Conservation (phyloP, 1,140 invertebrate genomes). For the Drosophila arizonae region DNA sequence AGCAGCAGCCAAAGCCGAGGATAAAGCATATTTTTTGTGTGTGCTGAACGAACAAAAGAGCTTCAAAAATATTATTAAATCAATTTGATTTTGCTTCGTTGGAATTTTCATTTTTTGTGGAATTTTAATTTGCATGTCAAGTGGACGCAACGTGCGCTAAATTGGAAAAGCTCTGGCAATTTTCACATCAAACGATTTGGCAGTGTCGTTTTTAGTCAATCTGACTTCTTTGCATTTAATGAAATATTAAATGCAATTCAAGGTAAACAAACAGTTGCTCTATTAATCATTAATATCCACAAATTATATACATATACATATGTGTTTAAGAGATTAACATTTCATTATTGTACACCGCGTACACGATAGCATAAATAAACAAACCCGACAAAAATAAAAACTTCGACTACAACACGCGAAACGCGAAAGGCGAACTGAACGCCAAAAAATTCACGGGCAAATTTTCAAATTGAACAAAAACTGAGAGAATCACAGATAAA, state of each 20-base stretch:
- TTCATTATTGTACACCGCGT: slow-evolving; percentile 28
- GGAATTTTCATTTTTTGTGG: slow-evolving; percentile 31
- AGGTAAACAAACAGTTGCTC: background rate
- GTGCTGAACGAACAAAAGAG: slow-evolving; percentile 54
- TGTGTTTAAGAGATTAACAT: slow-evolving; percentile 29
- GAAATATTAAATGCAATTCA: slow-evolving; percentile 1
- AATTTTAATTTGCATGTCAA: slow-evolving; percentile 56
- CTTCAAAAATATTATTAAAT: slow-evolving; percentile 44
- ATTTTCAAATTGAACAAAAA: slow-evolving; percentile 38
- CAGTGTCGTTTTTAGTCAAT: background rate
- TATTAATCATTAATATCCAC: slow-evolving; percentile 5
- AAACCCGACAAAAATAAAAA: slow-evolving; percentile 28
- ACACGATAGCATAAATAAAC: slow-evolving; percentile 28
- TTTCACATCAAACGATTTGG: slow-evolving; percentile 24
- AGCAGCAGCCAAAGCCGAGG: background rate
- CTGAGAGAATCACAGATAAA: slow-evolving; percentile 30
- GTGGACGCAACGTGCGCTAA: slow-evolving; percentile 16
- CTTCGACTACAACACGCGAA: slow-evolving; percentile 64
- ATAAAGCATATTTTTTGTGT: slow-evolving; percentile 38
- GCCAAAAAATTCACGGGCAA: slow-evolving; percentile 66
- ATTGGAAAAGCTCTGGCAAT: slow-evolving; percentile 18
- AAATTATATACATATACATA: slow-evolving; percentile 17
- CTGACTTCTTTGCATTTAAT: slow-evolving; percentile 15
- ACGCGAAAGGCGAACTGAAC: slow-evolving; percentile 68
- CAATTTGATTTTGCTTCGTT: slow-evolving; percentile 33